Percentiles rank a stretch among this genome's conserved stretches.
Conservation (phyloP, 1,140 invertebrate genomes). For the Helicoverpa zea region DNA sequence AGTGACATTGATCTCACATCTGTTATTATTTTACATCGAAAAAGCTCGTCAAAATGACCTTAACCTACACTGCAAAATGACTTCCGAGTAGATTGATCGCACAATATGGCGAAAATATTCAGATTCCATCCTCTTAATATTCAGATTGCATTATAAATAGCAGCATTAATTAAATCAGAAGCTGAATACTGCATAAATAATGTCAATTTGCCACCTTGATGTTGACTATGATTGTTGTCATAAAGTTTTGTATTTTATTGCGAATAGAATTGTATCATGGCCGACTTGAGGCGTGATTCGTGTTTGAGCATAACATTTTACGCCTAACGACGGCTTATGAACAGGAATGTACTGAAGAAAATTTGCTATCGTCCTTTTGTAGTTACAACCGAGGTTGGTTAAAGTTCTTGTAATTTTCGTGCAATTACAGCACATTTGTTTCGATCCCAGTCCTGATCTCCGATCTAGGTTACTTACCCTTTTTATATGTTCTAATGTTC, state of each 20-base stretch:
- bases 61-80: too few species aligned
- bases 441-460: background rate
- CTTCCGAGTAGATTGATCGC: background rate
- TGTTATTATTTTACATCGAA: background rate
- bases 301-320: slow-evolving; percentile 17
- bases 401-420: too few species aligned
- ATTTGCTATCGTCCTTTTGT: background rate
- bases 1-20: too few species aligned
- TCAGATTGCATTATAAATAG: background rate
- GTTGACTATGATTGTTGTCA: background rate
- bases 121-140: background rate
- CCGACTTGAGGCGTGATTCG: slow-evolving; percentile 20
- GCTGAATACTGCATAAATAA: background rate
- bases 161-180: background rate
- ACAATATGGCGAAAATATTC: background rate
- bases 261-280: slow-evolving; percentile 21
- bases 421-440: too few species aligned
- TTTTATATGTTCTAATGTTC: too few species aligned
- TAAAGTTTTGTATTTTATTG: slow-evolving; percentile 11
- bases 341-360: slow-evolving; percentile 5
- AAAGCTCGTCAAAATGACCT: too few species aligned
- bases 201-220: slow-evolving; percentile 20
- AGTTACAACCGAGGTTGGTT: background rate
- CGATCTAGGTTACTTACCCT: background rate
- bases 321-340: background rate